These are phyloP conservation scores for Nesoenas mayeri DNA, from an alignment of 2,113 vertebrate genomes.

Conservation along the genomic window DNA sequence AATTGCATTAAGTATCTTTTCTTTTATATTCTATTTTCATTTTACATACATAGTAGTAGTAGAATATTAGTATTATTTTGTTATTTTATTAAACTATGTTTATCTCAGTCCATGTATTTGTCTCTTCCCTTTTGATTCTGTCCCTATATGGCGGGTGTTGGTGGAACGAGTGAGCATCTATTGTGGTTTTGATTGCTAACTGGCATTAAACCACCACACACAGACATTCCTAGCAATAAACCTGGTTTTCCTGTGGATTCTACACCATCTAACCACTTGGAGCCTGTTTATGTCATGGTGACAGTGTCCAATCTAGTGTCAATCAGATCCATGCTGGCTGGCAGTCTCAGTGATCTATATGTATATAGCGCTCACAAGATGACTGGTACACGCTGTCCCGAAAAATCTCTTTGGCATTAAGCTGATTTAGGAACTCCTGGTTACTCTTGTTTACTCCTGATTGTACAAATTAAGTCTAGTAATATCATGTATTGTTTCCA, in stretches of 20 bases:
- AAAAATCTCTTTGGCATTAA: not conserved
- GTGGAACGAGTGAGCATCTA: too few relatives aligned
- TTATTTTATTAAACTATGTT: too few relatives aligned
- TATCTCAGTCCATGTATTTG: too few relatives aligned
- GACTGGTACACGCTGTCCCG: not conserved
- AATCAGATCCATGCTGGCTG: not conserved
- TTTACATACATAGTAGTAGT: too few relatives aligned
- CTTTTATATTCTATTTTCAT: too few relatives aligned
- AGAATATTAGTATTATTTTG: too few relatives aligned
- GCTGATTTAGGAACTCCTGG: not conserved
- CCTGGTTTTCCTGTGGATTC: not conserved
- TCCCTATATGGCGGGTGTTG: too few relatives aligned
- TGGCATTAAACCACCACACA: not conserved
- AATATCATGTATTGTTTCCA: not conserved
- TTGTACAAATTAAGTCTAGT: not conserved
- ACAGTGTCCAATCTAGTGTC: not conserved
- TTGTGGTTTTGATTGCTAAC: too few relatives aligned
- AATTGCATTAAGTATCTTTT: too few relatives aligned
- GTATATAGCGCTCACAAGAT: not conserved
- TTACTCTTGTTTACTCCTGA: not conserved
- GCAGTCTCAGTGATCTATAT: not conserved
- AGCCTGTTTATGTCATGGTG: not conserved
- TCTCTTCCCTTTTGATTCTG: too few relatives aligned
- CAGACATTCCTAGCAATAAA: not conserved
- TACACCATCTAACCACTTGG: not conserved